A percentile compares a stretch with the other conserved stretches of the same genome.
These are phyloP conservation scores for Caenorhabditis angaria DNA, from an alignment of 2,888 invertebrate species.

Conservation along the genomic window DNA sequence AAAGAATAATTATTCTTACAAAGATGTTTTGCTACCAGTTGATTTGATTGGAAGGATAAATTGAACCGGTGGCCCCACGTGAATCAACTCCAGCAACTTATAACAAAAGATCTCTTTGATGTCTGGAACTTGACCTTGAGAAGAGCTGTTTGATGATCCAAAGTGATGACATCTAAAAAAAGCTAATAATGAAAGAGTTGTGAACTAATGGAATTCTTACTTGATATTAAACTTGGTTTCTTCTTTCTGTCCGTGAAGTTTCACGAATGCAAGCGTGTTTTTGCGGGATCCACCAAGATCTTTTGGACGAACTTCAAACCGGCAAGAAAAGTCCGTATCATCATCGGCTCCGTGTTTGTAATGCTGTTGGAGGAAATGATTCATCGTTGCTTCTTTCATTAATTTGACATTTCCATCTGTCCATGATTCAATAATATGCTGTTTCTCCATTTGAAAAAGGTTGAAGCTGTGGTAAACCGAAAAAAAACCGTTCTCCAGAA, in stretches of 20 bases:
- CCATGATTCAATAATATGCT: constrained; percentile 15
- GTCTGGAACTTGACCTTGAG: constrained; percentile 16
- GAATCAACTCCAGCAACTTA: constrained; percentile 16
- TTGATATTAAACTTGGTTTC: constrained; percentile 21
- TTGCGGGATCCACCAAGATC: constrained; percentile 17
- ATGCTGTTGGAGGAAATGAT: constrained; percentile 16
- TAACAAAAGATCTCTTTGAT: constrained; percentile 18
- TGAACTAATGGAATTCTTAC: constrained; percentile 13
- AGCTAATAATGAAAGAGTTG: not conserved
- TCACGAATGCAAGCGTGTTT: constrained; percentile 16
- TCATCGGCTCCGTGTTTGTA: constrained; percentile 17
- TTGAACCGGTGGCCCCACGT: constrained; percentile 12
- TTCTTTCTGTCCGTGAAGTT: constrained; percentile 16
- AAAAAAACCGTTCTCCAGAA: constrained; percentile 18
- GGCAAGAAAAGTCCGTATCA: constrained; percentile 20
- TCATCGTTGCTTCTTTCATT: constrained; percentile 14
- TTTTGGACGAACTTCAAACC: constrained; percentile 17
- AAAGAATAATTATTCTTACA: constrained; percentile 10
- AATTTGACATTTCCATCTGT: constrained; percentile 13
- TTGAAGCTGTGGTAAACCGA: constrained; percentile 15
- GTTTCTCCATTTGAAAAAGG: constrained; percentile 15
- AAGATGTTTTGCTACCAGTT: constrained; percentile 14
- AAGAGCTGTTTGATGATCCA: not conserved
- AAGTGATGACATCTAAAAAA: constrained; percentile 24
- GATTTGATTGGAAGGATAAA: constrained; percentile 11